Evolutionary conservation across 1,140 invertebrate genomes (phyloP), one percentile per base, ranked within the genome.

Genomic region (Globodera rostochiensis): DNA sequence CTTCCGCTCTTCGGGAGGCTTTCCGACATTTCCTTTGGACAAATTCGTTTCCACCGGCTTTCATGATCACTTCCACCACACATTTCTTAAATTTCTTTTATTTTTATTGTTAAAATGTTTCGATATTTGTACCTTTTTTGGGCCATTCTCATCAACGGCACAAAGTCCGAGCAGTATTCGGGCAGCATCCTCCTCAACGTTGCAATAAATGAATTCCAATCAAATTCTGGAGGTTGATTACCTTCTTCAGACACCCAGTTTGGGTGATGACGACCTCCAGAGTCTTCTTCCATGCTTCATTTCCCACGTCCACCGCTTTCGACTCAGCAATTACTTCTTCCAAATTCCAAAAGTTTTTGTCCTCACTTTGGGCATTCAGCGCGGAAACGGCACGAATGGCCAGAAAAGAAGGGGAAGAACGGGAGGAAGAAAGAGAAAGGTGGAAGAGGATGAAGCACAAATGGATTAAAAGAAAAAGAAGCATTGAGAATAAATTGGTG

Each of bases 121-220:
- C 36, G 9, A 47, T 71, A 3, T 36, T 36, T 15, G 25, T 47
- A 71, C 69, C 25, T 71, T 36, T 71, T 19, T 71, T 11, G 69
- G 69, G 9, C 8, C 69, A 36, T 71, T 47, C 6, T 47, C 36
- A 47, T 71, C 25, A 4, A 71, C 69, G 21, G 69, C 36, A 47
- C 69, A 71, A 71, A 71, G 69, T 36, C 46, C 69, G 36, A 71
- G 19, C 36, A 71, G 21, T 15, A 71, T 47, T 47, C 69, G 69
- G 6, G n/a, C 6, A 11, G 8, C 25, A 19, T 71, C 69, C 7
- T 47, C 69, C 69, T 71, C 11, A 36, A 36, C 36, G 36, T 36
- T 36, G 36, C 60, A 66, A 66, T 15, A 15, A 1, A 2, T 66
- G 21, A 66, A 66, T 66, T 15, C 60, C 2, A 66, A 3, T 13